Evolutionary conservation across 2,888 invertebrate genomes (phyloP).

Genomic region (Cataglyphis altisquamis): DNA sequence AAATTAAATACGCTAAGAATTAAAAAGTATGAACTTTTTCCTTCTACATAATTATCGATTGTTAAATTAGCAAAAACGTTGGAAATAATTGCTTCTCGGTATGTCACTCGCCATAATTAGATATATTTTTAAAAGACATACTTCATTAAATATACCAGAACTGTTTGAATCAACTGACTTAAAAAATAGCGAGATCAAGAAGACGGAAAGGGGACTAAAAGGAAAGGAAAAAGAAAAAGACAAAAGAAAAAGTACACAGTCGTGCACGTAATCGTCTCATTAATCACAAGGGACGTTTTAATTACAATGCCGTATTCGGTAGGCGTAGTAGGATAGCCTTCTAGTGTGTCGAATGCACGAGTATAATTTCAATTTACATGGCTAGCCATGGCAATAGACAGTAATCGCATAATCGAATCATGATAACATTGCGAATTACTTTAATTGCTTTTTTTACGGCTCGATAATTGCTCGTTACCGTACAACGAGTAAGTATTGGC

Average conservation of each 20-base stretch:
- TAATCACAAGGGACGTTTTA: conserved; percentile 70
- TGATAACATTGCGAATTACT: conserved; percentile 1
- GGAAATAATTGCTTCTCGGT: not conserved
- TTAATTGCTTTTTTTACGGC: conserved; percentile 14
- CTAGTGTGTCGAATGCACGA: conserved; percentile 56
- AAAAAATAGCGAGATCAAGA: conserved; percentile 6
- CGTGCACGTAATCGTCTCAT: conserved; percentile 59
- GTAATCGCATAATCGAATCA: conserved; percentile 28
- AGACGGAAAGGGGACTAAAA: not conserved
- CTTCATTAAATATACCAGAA: conserved; percentile 10
- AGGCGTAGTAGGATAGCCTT: conserved; percentile 28
- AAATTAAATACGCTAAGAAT: not conserved
- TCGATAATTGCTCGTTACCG: conserved; percentile 23
- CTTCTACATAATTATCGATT: not conserved
- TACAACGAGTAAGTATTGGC: not conserved
- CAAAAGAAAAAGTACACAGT: conserved; percentile 4
- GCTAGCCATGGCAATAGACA: not conserved
- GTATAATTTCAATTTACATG: conserved; percentile 65
- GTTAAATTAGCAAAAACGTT: not conserved
- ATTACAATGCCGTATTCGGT: conserved; percentile 59
- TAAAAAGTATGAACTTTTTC: not conserved
- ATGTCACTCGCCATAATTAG: not conserved
- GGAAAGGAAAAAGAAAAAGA: not conserved
- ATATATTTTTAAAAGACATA: not conserved
- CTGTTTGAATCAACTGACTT: not conserved